phyloP scores from a whole-genome alignment of 2,797 vertebrate species.

The Trachurus trachurus region DNA sequence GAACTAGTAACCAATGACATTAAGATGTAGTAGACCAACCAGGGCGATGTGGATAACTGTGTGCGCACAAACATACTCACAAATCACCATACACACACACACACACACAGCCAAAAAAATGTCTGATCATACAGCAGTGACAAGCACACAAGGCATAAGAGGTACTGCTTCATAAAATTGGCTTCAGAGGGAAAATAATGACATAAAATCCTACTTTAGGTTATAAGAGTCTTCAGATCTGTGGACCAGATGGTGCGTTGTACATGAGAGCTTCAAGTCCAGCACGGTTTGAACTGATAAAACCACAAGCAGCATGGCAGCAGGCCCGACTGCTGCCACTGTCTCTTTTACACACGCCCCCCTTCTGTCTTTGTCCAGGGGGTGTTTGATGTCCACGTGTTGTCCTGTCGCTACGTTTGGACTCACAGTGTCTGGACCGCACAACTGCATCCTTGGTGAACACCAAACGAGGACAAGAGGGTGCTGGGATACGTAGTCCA shows the following conservation, averaged over 20 bases:
- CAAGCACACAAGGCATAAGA: conserved; percentile 59
- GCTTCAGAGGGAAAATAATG: conserved; percentile 24
- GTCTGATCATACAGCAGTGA: conserved; percentile 52
- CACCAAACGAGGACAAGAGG: conserved; percentile 14
- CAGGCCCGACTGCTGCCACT: neutral
- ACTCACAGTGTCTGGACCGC: neutral
- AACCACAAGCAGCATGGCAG: neutral
- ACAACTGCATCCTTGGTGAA: neutral
- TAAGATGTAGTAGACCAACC: conserved; percentile 22
- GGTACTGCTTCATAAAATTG: conserved; percentile 45
- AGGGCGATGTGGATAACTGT: conserved; percentile 2
- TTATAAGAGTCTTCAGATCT: conserved; percentile 13
- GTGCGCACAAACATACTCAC: conserved; percentile 15
- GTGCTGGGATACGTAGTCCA: conserved; percentile 16
- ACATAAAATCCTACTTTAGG: conserved; percentile 4
- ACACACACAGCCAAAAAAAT: conserved; percentile 12
- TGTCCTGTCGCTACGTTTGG: conserved; percentile 12
- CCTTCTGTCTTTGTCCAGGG: neutral
- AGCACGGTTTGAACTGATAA: neutral
- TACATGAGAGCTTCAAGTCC: neutral
- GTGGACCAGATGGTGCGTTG: conserved; percentile 4
- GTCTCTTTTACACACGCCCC: neutral
- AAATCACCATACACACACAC: neutral
- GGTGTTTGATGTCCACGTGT: conserved; percentile 6
- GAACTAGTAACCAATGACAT: conserved; percentile 18